A percentile compares a stretch with the other conserved stretches of the same genome.
Conservation (phyloP, 2,797 vertebrate species). For the Notolepis coatsorum region DNA sequence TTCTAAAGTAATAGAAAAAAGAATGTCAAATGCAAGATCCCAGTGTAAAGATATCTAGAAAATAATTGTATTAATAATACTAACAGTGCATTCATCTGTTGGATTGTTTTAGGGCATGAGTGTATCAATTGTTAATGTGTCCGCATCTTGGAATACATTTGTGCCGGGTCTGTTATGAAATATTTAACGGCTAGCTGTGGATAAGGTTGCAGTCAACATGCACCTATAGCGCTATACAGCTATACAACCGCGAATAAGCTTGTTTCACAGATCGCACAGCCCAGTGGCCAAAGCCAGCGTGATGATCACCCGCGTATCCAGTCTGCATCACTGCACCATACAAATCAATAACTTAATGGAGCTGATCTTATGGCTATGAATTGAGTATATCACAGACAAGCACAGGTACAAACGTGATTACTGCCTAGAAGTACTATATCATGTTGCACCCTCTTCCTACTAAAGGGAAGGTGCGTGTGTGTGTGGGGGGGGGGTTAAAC, state of each 20-base stretch:
- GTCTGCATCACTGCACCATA: background rate
- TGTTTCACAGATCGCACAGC: background rate
- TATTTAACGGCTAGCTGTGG: conserved; percentile 34
- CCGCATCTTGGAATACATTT: conserved; percentile 47
- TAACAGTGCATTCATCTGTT: conserved; percentile 26
- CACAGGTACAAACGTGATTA: too few species aligned
- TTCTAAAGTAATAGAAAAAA: too few species aligned
- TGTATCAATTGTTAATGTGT: conserved; percentile 53
- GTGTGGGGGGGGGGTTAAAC: too few species aligned
- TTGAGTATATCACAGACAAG: too few species aligned
- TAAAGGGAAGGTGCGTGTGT: too few species aligned
- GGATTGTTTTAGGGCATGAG: conserved; percentile 44
- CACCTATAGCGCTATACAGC: conserved; percentile 2
- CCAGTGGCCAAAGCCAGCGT: background rate
- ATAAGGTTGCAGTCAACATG: conserved; percentile 10
- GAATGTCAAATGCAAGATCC: too few species aligned
- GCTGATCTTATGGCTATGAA: background rate
- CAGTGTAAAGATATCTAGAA: background rate
- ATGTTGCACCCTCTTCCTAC: too few species aligned
- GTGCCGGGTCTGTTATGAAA: conserved; percentile 39
- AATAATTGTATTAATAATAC: conserved; percentile 3
- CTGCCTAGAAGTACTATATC: too few species aligned
- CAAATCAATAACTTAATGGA: background rate
- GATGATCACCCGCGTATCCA: background rate
- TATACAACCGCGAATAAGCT: background rate